Percentiles rank a stretch among this genome's conserved stretches.
Conservation (phyloP, 1,140 invertebrate species). For the Drosophila subobscura region DNA sequence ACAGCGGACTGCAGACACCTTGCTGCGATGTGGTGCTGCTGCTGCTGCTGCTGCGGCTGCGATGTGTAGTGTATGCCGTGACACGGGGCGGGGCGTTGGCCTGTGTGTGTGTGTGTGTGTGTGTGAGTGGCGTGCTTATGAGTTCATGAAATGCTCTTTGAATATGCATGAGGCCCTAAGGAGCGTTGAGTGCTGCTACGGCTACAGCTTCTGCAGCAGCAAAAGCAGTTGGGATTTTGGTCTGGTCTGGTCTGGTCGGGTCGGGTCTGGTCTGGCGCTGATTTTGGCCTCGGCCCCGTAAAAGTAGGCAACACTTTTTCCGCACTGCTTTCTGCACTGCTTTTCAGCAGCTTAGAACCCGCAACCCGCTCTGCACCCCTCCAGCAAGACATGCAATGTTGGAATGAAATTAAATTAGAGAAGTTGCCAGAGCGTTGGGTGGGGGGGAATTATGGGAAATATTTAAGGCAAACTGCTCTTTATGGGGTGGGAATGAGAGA, state of each 20-base stretch:
- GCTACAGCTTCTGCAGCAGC: constrained; percentile 4
- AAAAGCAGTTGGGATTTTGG: constrained; percentile 29
- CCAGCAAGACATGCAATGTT: constrained; percentile 41
- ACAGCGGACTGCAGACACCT: constrained; percentile 18
- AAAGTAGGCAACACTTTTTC: constrained; percentile 43
- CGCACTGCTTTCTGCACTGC: neutral
- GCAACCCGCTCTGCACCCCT: neutral
- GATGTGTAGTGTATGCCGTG: neutral
- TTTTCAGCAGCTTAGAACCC: too few species aligned
- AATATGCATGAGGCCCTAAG: constrained; percentile 80
- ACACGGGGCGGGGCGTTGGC: constrained; percentile 11
- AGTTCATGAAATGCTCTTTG: constrained; percentile 79
- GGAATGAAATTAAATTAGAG: constrained; percentile 73
- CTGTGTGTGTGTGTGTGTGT: neutral
- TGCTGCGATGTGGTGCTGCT: constrained; percentile 11
- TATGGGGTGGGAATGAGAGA: constrained; percentile 1
- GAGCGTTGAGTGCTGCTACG: constrained; percentile 66
- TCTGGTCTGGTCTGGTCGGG: constrained; percentile 19
- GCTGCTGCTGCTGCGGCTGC: constrained; percentile 1
- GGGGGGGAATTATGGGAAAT: constrained; percentile 46
- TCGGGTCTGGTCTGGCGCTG: constrained; percentile 30
- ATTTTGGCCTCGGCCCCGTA: constrained; percentile 48
- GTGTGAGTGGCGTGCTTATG: constrained; percentile 75
- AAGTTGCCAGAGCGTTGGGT: constrained; percentile 19
- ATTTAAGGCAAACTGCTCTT: constrained; percentile 22